Evolutionary conservation across 2,888 invertebrate genomes (phyloP), one percentile per base, ranked within the genome.

Genomic region (Hypselothyrea guttata): DNA sequence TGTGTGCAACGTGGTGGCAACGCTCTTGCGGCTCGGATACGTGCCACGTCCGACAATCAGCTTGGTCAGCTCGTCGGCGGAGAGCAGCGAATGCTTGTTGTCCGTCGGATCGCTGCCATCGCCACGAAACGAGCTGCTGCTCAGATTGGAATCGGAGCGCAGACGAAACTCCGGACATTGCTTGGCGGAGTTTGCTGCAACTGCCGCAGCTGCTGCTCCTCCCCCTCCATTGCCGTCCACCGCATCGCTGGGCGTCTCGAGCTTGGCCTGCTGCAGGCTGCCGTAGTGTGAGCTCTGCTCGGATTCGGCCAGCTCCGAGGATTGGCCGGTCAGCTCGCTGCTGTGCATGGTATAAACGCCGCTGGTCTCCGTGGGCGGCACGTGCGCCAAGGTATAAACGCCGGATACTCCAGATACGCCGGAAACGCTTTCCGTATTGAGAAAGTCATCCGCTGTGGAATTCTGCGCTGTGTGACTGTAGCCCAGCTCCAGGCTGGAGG

Each of bases 101-200:
- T 95, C 95, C 1, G 96, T 94, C 2, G 96, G 96, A 89, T 96
- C 96, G 86, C 96, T 96, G n/a, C 96, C 96, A 84, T 96, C 96
- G 2, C 96, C 96, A 42, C 95, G 94, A 88, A 96, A 96, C 45
- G 96, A 96, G 15, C 93, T 93, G 27, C 93, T 91, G 88, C 96
- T 96, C 0, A 95, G 92, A 75, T 94, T 94, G 1, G 96, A 96
- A 85, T 95, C 95, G 34, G 95, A 94, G 53, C 94, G 91, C 84
- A 93, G 91, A 56, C 94, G 91, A 85, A 94, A 94, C 71, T 91
- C 91, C 37, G 90, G 89, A 12, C 48, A 37, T 12, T 70, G 62
- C 11, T 70, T 74, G 1, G 73, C 90, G 91, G 72, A 91, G 91
- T n/a, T 2, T 5, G 18, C 22, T 7, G 9, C 11, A n/a, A n/a